A percentile compares a stretch with the other conserved stretches of the same genome.
Evolutionary conservation across 1,140 invertebrate species (phyloP).

Genomic region (Hirudo medicinalis): DNA sequence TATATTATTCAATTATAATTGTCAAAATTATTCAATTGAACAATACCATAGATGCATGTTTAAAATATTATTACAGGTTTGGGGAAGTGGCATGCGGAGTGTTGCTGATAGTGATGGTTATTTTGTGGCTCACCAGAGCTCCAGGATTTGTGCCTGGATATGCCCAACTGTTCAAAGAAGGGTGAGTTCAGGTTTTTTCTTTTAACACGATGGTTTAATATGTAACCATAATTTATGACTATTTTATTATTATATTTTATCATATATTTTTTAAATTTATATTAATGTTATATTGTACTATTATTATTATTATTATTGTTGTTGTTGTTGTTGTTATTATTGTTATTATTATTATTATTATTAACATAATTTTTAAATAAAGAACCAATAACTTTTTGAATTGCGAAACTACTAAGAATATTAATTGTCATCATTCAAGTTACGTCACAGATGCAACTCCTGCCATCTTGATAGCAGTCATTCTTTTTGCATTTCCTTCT

Average conservation of each 20-base stretch:
- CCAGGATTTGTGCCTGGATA: constrained; percentile 67
- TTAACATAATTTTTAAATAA: too few relatives aligned
- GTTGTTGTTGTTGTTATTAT: too few relatives aligned
- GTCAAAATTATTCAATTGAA: not conserved
- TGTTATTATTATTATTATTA: too few relatives aligned
- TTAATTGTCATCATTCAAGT: constrained; percentile 26
- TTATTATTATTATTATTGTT: too few relatives aligned
- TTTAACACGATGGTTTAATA: not conserved
- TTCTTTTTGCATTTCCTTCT: constrained; percentile 20
- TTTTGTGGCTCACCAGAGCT: constrained; percentile 63
- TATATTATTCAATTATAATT: not conserved
- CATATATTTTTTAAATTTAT: too few relatives aligned
- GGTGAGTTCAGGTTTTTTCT: constrained; percentile 14
- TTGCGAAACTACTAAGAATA: not conserved
- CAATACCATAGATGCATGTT: not conserved
- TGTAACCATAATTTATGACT: not conserved
- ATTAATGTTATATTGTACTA: too few relatives aligned
- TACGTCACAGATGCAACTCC: constrained; percentile 29
- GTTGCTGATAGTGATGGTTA: constrained; percentile 9
- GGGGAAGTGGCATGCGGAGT: constrained; percentile 11
- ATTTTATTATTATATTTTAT: not conserved
- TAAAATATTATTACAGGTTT: not conserved
- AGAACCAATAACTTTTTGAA: too few relatives aligned
- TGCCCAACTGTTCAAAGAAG: constrained; percentile 34
- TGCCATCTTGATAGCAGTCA: constrained; percentile 17